Percentiles rank a stretch among this genome's conserved stretches.
phyloP scores from a whole-genome alignment of 2,797 vertebrate species.

The Pseudochaenichthys georgianus region DNA sequence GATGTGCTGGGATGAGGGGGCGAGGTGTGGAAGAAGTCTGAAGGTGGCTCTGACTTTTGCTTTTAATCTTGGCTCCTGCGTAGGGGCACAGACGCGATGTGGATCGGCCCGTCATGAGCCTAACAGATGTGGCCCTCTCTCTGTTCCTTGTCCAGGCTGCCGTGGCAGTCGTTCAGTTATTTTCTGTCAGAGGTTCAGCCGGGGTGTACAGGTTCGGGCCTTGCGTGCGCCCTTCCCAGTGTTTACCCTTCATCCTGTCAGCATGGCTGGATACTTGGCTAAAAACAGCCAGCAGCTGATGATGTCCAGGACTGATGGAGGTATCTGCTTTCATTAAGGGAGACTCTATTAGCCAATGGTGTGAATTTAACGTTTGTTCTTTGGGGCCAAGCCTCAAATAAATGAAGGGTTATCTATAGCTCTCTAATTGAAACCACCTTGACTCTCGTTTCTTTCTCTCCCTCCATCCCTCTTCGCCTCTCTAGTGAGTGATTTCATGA shows the following conservation, averaged over 20 bases:
- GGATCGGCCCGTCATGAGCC: slow-evolving; percentile 72
- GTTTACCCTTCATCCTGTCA: slow-evolving; percentile 79
- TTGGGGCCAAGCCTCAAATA: slow-evolving; percentile 69
- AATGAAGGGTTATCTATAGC: slow-evolving; percentile 84
- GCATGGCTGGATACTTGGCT: slow-evolving; percentile 67
- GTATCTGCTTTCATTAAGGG: slow-evolving; percentile 80
- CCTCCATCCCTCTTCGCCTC: slow-evolving; percentile 59
- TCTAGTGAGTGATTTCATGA: slow-evolving; percentile 81
- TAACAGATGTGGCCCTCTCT: slow-evolving; percentile 79
- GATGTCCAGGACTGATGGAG: slow-evolving; percentile 78
- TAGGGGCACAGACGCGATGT: slow-evolving; percentile 47
- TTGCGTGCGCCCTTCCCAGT: slow-evolving; percentile 72
- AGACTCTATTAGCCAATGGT: slow-evolving; percentile 74
- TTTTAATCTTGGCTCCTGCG: slow-evolving; percentile 45
- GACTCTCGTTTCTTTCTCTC: slow-evolving; percentile 55
- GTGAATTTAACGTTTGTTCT: slow-evolving; percentile 82
- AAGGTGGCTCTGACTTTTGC: slow-evolving; percentile 63
- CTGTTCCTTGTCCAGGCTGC: slow-evolving; percentile 75
- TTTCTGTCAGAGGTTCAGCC: slow-evolving; percentile 65
- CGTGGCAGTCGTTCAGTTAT: slow-evolving; percentile 75
- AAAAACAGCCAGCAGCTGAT: slow-evolving; percentile 75
- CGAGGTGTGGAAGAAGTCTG: slow-evolving; percentile 53
- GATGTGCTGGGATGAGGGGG: slow-evolving; percentile 40
- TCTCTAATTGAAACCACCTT: slow-evolving; percentile 84
- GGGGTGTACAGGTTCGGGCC: slow-evolving; percentile 63